Evolutionary conservation across 1,140 invertebrate genomes (phyloP).

Genomic region (Drosophila sproati): DNA sequence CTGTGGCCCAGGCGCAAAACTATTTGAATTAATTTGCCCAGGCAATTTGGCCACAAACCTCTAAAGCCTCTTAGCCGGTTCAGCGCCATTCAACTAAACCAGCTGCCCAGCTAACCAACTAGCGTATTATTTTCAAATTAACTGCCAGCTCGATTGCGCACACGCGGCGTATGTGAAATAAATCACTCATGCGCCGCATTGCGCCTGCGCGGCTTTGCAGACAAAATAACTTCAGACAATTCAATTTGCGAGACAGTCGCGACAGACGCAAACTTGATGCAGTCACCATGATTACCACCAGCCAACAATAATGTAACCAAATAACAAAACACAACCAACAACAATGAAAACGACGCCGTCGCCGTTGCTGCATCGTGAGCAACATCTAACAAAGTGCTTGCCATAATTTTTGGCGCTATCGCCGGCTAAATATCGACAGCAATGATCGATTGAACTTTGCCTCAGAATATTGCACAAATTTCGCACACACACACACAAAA

Average conservation of each 20-base stretch:
- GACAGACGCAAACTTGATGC: constrained; percentile 45
- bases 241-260: constrained; percentile 75
- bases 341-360: constrained; percentile 50
- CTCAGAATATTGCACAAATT: constrained; percentile 50
- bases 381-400: constrained; percentile 81
- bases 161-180: constrained; percentile 80
- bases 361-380: constrained; percentile 28
- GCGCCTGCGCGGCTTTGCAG: constrained; percentile 20
- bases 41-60: constrained; percentile 60
- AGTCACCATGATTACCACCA: constrained; percentile 59
- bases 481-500: constrained; percentile 58
- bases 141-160: constrained; percentile 61
- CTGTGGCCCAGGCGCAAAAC: constrained; percentile 39
- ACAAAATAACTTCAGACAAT: constrained; percentile 66
- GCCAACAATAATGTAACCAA: constrained; percentile 35
- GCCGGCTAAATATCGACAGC: constrained; percentile 75
- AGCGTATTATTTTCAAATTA: constrained; percentile 73
- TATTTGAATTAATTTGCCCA: constrained; percentile 67
- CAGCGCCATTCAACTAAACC: constrained; percentile 3
- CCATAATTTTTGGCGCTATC: constrained; percentile 79
- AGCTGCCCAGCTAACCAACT: constrained; percentile 7
- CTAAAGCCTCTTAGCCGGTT: constrained; percentile 8
- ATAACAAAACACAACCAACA: constrained; percentile 17
- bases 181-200: constrained; percentile 78
- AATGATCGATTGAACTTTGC: constrained; percentile 82